These are phyloP conservation scores for Archaeoteleia sp. DNA, from an alignment of 2,888 invertebrate genomes.

Conservation along the genomic window DNA sequence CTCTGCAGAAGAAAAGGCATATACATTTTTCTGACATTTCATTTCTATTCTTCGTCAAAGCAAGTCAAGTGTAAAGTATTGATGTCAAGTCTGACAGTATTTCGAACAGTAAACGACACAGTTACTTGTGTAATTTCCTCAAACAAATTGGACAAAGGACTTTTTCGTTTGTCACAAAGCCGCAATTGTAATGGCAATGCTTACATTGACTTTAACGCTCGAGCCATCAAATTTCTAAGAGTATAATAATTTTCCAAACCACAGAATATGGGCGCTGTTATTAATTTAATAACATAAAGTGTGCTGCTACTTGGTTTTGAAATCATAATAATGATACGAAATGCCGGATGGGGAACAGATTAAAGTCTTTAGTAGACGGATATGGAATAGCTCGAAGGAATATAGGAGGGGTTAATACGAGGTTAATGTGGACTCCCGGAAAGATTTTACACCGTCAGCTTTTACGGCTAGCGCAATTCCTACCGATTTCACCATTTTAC, in stretches of 20 bases:
- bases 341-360: conserved; percentile 43
- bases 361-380: conserved; percentile 48
- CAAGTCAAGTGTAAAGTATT: too few relatives aligned
- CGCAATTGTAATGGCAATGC: too few relatives aligned
- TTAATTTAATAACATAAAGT: conserved; percentile 40
- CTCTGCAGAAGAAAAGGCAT: conserved; percentile 78
- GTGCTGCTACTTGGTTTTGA: conserved; percentile 26
- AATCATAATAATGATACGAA: conserved; percentile 48
- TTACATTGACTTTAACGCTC: too few relatives aligned
- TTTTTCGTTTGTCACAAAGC: too few relatives aligned
- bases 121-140: too few relatives aligned
- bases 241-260: conserved; percentile 7
- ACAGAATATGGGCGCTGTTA: conserved; percentile 13
- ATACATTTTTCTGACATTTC: too few relatives aligned
- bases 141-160: too few relatives aligned
- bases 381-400: conserved; percentile 36
- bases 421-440: conserved; percentile 44
- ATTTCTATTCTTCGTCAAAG: too few relatives aligned
- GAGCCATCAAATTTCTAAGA: conserved; percentile 1
- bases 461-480: conserved; percentile 54
- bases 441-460: conserved; percentile 56
- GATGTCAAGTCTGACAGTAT: too few relatives aligned
- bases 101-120: too few relatives aligned
- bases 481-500: conserved; percentile 50
- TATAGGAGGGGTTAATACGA: conserved; percentile 47